Evolutionary conservation across 2,797 vertebrate species (phyloP).

Genomic region (Acanthurus lineatus): DNA sequence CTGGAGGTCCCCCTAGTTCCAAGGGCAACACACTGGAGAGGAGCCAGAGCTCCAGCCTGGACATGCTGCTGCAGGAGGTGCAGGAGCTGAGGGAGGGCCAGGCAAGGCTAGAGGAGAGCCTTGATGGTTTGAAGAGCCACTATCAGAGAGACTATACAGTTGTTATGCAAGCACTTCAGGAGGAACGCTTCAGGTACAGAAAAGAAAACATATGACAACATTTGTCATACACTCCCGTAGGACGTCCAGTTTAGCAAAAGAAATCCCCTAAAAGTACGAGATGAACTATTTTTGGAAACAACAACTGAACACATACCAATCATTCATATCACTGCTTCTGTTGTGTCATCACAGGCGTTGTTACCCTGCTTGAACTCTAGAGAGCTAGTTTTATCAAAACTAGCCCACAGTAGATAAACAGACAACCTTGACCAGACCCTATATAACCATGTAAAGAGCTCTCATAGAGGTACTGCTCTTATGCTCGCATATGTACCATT

Average conservation of each 20-base stretch:
- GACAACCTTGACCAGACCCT: slow-evolving; percentile 34
- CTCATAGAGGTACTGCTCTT: background rate
- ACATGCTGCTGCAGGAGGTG: slow-evolving; percentile 94
- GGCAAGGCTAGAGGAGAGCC: slow-evolving; percentile 90
- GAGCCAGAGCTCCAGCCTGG: slow-evolving; percentile 88
- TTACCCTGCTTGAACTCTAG: background rate
- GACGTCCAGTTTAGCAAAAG: background rate
- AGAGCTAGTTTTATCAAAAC: slow-evolving; percentile 47
- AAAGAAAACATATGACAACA: background rate
- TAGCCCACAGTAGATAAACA: slow-evolving; percentile 35
- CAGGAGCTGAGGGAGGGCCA: slow-evolving; percentile 95
- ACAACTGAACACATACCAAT: slow-evolving; percentile 1
- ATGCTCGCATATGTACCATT: background rate
- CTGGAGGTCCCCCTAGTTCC: slow-evolving; percentile 92
- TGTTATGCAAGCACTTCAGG: slow-evolving; percentile 94
- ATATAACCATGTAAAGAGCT: slow-evolving; percentile 6
- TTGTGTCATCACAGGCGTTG: background rate
- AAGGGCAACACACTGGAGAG: slow-evolving; percentile 95
- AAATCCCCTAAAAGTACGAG: slow-evolving; percentile 35
- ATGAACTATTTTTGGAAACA: slow-evolving; percentile 40
- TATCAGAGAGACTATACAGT: slow-evolving; percentile 95
- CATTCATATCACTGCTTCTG: slow-evolving; percentile 1
- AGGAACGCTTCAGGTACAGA: slow-evolving; percentile 95
- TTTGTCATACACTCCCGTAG: slow-evolving; percentile 7
- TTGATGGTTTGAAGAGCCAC: slow-evolving; percentile 92